Base-by-base conservation (phyloP, 2,888 invertebrate genomes). In the Cheilosia grossa region DNA sequence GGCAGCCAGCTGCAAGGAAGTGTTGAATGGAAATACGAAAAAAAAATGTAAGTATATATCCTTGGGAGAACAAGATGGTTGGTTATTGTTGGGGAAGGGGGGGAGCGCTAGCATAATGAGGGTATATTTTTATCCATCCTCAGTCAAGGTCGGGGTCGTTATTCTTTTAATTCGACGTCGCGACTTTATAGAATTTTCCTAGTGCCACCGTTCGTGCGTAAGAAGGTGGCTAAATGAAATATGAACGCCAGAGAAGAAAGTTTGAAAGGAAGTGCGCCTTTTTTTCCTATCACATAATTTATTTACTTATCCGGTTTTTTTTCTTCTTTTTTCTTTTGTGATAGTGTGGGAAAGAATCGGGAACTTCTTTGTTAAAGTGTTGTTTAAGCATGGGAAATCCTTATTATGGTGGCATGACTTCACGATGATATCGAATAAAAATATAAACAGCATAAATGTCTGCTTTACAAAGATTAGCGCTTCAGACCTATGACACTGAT, bases 131-230 rank as follows among this genome's bases (percentile, higher is more conserved):
- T 87, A 82, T 69, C 75, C 67, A 63, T 51, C 74, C 67, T 6
- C 27, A 88, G 88, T 88, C 89, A 89, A 89, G 89, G 89, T 89
- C 89, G 89, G 87, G 89, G 89, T 89, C 89, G 89, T 89, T 88
- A 89, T 89, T 89, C 89, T 89, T 89, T 89, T 89, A 88, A 89
- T 88, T 89, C 88, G 87, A 83, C 87, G 88, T 88, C 87, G 88
- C 88, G 88, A 87, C 88, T 83, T 69, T 79, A 75, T 86, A 87
- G 67, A 87, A 85, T 69, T 81, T 86, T 86, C 87, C 87, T 87
- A 87, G 85, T 87, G 87, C 87, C 85, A 85, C 72, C 70, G 58
- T 83, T 85, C 70, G 85, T 85, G 85, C 85, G 85, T 85, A 81
- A 72, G 72, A 56, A 72, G 75, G 80, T 72, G 75, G 75, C 75